These are phyloP conservation scores for Plecotus auritus DNA, from an alignment of 2,113 vertebrate genomes.

Conservation along the genomic window DNA sequence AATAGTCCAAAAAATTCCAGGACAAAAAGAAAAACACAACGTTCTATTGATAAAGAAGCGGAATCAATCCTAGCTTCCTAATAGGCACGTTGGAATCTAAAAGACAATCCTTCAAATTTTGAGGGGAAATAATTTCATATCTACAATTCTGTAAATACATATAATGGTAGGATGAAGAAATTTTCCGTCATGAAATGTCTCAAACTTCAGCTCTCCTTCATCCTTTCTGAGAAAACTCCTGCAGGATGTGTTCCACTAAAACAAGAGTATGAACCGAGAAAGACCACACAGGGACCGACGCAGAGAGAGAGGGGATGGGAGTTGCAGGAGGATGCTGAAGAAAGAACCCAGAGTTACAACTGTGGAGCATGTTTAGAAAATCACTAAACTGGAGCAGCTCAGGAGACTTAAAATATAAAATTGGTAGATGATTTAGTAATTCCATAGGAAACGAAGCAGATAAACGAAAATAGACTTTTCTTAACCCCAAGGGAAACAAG, in stretches of 20 bases:
- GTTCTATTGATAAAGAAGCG: background rate
- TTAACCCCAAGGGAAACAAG: background rate
- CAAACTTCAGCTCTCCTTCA: background rate
- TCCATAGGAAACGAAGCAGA: background rate
- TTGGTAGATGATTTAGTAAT: background rate
- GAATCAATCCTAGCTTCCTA: background rate
- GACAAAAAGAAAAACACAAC: no score
- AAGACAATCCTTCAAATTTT: background rate
- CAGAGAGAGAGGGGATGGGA: background rate
- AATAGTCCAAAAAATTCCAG: background rate
- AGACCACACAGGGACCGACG: background rate
- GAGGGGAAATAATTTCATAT: background rate
- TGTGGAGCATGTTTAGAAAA: background rate
- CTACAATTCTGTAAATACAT: background rate
- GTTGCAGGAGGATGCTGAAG: background rate
- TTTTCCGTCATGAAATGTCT: background rate
- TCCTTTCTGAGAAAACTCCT: constrained; percentile 23
- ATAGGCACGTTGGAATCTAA: background rate
- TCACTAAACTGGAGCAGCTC: background rate
- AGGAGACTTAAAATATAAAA: background rate
- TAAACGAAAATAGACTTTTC: background rate
- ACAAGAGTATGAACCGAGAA: background rate
- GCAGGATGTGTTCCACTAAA: background rate
- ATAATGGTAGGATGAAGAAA: background rate
- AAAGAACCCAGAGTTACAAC: background rate